Percentiles rank a stretch among this genome's conserved stretches.
These are phyloP conservation scores for Alosa alosa DNA, from an alignment of 2,113 vertebrate genomes.

Conservation along the genomic window DNA sequence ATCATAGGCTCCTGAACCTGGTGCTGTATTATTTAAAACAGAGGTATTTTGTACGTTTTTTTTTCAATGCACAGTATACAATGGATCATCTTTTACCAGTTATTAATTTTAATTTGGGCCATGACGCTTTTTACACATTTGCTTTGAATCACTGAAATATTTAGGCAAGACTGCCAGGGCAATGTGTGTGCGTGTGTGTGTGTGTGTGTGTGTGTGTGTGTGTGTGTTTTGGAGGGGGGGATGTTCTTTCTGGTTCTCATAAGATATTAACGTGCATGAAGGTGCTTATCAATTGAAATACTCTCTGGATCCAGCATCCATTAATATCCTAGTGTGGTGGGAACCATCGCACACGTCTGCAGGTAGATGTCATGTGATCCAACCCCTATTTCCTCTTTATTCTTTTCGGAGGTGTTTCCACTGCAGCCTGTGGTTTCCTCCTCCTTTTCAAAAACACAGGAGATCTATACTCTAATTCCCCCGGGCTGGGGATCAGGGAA, in stretches of 20 bases:
- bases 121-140: not conserved
- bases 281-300: not conserved
- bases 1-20: not conserved
- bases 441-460: not conserved
- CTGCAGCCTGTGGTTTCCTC: not conserved
- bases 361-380: not conserved
- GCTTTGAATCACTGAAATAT: not conserved
- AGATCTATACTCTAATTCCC: not conserved
- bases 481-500: not conserved
- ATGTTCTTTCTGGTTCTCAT: not conserved
- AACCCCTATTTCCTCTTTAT: not conserved
- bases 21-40: not conserved
- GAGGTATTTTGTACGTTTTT: not conserved
- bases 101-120: not conserved
- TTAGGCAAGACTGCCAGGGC: not conserved
- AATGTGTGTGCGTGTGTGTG: not conserved
- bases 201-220: not conserved
- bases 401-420: not conserved
- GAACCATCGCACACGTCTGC: not conserved
- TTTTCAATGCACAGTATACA: not conserved
- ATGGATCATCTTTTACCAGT: not conserved
- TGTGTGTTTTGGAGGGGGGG: not conserved
- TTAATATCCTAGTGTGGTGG: not conserved
- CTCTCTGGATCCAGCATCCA: not conserved
- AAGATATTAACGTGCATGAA: not conserved